Percentiles rank a stretch among this genome's conserved stretches.
These are phyloP conservation scores for Eretmochelys imbricata DNA, from an alignment of 2,113 vertebrate genomes.

Conservation along the genomic window DNA sequence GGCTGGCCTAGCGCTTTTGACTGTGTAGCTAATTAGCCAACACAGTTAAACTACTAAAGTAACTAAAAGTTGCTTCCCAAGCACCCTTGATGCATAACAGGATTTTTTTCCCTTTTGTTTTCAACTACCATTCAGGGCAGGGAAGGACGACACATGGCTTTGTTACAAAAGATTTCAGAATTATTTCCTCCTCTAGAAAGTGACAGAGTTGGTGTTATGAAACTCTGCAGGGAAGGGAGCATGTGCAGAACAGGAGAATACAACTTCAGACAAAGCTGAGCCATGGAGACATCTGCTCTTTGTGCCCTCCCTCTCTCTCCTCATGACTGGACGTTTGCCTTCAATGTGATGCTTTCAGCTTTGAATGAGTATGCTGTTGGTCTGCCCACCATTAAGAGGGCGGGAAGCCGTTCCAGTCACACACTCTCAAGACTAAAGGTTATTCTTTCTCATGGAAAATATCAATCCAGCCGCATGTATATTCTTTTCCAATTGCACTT, in stretches of 20 bases:
- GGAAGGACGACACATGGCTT: neutral
- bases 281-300: neutral
- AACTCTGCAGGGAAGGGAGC: neutral
- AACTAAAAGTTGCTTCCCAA: neutral
- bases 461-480: slow-evolving; percentile 40
- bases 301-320: neutral
- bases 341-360: neutral
- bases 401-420: slow-evolving; percentile 23
- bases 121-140: neutral
- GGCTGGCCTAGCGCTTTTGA: neutral
- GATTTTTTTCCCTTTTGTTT: neutral
- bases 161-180: neutral
- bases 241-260: neutral
- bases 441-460: slow-evolving; percentile 51
- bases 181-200: neutral
- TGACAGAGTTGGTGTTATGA: fast-evolving
- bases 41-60: neutral
- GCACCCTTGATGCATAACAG: neutral
- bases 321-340: neutral
- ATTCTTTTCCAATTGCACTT: slow-evolving; percentile 79
- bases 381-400: neutral
- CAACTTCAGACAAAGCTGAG: slow-evolving; percentile 4
- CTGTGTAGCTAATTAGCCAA: neutral
- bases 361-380: neutral
- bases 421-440: slow-evolving; percentile 2